These are phyloP conservation scores for Thamnophis sirtalis DNA, from an alignment of 2,113 vertebrate species.

Conservation along the genomic window DNA sequence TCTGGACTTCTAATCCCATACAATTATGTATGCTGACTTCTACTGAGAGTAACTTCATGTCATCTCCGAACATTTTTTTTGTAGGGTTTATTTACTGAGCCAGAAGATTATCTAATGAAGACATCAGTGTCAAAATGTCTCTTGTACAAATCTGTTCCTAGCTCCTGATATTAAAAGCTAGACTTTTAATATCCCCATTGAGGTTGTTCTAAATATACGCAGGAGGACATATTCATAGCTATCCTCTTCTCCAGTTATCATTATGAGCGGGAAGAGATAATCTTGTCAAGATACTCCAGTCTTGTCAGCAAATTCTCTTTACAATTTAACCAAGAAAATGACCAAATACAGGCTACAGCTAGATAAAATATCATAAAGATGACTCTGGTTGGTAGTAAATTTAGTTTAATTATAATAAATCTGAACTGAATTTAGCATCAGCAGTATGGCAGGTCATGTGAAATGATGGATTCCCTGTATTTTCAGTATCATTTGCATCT, in stretches of 20 bases:
- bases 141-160: not conserved
- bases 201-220: slow-evolving; percentile 4
- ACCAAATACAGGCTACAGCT: not conserved
- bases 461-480: not conserved
- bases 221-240: not conserved
- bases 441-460: not conserved
- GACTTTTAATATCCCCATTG: slow-evolving; percentile 3
- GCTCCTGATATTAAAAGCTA: not conserved
- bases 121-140: slow-evolving; percentile 6
- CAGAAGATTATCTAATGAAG: slow-evolving; percentile 3
- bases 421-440: not conserved
- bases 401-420: not conserved
- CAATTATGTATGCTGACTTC: not conserved
- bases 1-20: not conserved
- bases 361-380: not conserved
- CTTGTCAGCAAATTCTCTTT: slow-evolving; percentile 11
- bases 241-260: not conserved
- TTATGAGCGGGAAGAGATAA: slow-evolving; percentile 9
- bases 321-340: slow-evolving; percentile 1
- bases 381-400: not conserved
- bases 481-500: not conserved
- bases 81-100: not conserved
- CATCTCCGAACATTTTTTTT: not conserved
- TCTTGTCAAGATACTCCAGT: not conserved
- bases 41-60: not conserved